Conservation (phyloP, 2,113 vertebrate genomes). For the Felis chaus region DNA sequence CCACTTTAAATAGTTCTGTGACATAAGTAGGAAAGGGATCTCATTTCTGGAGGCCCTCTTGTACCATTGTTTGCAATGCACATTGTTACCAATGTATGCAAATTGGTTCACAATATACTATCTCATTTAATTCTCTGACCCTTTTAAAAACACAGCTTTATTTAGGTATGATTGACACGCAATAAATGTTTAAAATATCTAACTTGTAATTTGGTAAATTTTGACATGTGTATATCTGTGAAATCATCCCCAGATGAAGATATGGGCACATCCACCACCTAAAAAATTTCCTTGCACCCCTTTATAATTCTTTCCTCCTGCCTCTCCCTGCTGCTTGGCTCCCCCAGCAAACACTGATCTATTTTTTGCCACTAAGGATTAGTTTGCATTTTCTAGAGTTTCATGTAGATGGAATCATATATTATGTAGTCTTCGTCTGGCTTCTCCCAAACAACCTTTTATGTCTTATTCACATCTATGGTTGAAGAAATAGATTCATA, state of each 20-base stretch:
- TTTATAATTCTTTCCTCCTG: not conserved
- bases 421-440: not conserved
- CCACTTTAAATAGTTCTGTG: not conserved
- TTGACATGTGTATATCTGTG: not conserved
- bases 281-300: not conserved
- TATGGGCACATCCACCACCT: not conserved
- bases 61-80: not conserved
- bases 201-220: not conserved
- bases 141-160: not conserved
- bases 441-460: not conserved
- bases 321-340: not conserved
- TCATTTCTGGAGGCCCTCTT: not conserved
- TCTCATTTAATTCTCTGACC: not conserved
- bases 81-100: too few species aligned
- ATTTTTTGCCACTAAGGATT: not conserved
- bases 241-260: not conserved
- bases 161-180: not conserved
- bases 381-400: constrained; percentile 7
- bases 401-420: not conserved
- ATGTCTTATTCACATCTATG: constrained; percentile 17
- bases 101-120: not conserved
- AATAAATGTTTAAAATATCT: not conserved
- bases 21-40: not conserved
- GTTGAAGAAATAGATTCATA: constrained; percentile 7
- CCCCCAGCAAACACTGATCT: not conserved